Percentiles rank a stretch among this genome's conserved stretches.
phyloP scores from a whole-genome alignment of 2,113 vertebrate species.

The Macquaria australasica region DNA sequence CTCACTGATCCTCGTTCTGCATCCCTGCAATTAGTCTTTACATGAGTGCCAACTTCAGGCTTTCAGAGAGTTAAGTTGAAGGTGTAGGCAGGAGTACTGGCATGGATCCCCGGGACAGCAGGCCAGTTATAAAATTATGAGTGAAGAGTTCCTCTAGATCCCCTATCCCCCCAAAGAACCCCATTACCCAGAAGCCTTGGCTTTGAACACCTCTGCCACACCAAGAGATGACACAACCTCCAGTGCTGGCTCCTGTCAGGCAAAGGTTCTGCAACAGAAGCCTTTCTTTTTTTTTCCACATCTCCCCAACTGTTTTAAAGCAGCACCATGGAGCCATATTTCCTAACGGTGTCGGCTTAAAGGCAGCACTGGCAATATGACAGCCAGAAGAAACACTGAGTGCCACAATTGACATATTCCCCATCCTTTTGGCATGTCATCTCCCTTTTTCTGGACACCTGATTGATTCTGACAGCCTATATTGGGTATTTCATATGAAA shows the following conservation, averaged over 20 bases:
- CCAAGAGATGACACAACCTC: slow-evolving; percentile 80
- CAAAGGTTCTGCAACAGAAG: slow-evolving; percentile 76
- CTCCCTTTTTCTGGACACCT: slow-evolving; percentile 88
- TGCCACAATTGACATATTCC: slow-evolving; percentile 84
- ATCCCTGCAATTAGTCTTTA: slow-evolving; percentile 38
- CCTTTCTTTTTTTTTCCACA: slow-evolving; percentile 48
- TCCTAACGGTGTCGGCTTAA: slow-evolving; percentile 76
- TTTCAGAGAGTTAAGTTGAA: slow-evolving; percentile 75
- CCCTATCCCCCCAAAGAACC: slow-evolving; percentile 69
- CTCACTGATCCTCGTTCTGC: slow-evolving; percentile 17
- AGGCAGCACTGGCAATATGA: slow-evolving; percentile 82
- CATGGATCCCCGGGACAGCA: slow-evolving; percentile 69
- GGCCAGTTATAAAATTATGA: slow-evolving; percentile 84
- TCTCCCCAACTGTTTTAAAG: slow-evolving; percentile 76
- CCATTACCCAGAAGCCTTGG: slow-evolving; percentile 78
- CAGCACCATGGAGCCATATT: slow-evolving; percentile 60
- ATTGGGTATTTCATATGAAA: slow-evolving; percentile 96
- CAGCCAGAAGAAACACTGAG: slow-evolving; percentile 90
- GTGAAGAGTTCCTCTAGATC: slow-evolving; percentile 71
- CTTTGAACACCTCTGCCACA: slow-evolving; percentile 81
- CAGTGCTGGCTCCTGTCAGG: slow-evolving; percentile 79
- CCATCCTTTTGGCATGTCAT: slow-evolving; percentile 85
- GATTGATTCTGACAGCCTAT: slow-evolving; percentile 93
- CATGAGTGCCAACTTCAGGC: slow-evolving; percentile 34
- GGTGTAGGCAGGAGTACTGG: slow-evolving; percentile 69